A percentile compares a stretch with the other conserved stretches of the same genome.
phyloP scores from a whole-genome alignment of 2,888 invertebrate species.

The Pyrrhia umbra region DNA sequence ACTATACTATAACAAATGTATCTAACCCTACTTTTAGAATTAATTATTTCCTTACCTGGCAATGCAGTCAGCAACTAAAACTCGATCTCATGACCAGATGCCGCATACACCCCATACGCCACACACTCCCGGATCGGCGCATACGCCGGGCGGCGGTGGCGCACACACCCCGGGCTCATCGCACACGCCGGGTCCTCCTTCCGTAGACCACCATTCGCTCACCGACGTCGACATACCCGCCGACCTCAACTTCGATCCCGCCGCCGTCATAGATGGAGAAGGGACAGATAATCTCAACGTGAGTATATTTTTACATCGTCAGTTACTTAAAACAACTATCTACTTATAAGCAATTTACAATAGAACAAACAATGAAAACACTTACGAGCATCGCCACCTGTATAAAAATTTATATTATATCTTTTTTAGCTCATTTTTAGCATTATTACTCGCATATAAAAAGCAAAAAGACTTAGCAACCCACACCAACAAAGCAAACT shows the following conservation, averaged over 20 bases:
- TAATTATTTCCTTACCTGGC: conserved; percentile 14
- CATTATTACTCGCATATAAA: not conserved
- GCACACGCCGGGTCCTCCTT: conserved; percentile 94
- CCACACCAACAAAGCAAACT: not conserved
- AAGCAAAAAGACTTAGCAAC: not conserved
- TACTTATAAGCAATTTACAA: too few relatives aligned
- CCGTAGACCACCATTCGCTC: conserved; percentile 92
- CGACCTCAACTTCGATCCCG: conserved; percentile 97
- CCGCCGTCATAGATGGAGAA: conserved; percentile 97
- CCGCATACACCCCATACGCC: conserved; percentile 93
- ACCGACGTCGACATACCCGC: conserved; percentile 95
- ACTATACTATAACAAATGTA: too few relatives aligned
- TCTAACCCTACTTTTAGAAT: not conserved
- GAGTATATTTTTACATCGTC: too few relatives aligned
- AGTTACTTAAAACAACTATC: too few relatives aligned
- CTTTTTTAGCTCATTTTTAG: not conserved
- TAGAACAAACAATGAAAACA: too few relatives aligned
- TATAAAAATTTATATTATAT: too few relatives aligned
- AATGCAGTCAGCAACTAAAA: not conserved
- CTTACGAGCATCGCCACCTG: too few relatives aligned
- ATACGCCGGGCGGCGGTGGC: conserved; percentile 93
- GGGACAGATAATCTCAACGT: conserved; percentile 97
- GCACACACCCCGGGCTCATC: conserved; percentile 93
- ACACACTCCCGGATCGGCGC: conserved; percentile 94
- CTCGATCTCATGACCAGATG: conserved; percentile 87